Base-by-base conservation (phyloP, 2,113 vertebrate genomes). In the Eidolon helvum region DNA sequence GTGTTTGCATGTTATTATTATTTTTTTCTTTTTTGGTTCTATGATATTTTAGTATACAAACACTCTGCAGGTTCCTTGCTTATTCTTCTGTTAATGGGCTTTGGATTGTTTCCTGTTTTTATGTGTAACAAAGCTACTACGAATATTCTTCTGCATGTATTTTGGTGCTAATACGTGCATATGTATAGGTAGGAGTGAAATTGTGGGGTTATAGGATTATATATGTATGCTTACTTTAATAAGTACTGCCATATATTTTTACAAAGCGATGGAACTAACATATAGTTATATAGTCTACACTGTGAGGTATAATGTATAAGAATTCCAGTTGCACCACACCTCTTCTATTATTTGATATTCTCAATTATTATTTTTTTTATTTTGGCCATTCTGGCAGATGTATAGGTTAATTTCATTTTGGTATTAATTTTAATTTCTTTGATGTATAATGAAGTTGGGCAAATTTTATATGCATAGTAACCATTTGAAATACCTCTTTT, bases 341-440 rank as follows among this genome's bases (percentile, higher is more conserved):
- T 8, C 10, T 69, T 15, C 18, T 33, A 35, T 80, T 0, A 26
- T 87, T 85, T 87, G n/a, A 63, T 92, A 94, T 43, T 88, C 78
- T 79, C 15, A 86, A 43, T 22, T 50, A 14, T 50, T 50, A 50
- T 21, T 89, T 78, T 57, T 84, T 95, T 75, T 40, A 65, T 80
- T 94, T 91, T 78, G 5, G 11, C 5, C 2, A n/a, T 85, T 72
- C 7, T 35, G 1, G 28, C 74, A 6, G 3, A 33, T 75, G 2
- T 78, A 11, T 79, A 84, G 8, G 78, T 38, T 63, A 57, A 55
- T 53, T 30, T 78, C 19, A 61, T 84, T 87, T 84, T 84, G 0
- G 12, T 66, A 84, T 93, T 78, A 90, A 40, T 90, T 90, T 94
- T 77, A 94, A 87, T 83, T 78, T 95, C 6, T 11, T 90, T 83